Percentiles rank a stretch among this genome's conserved stretches.
Evolutionary conservation across 2,797 vertebrate genomes (phyloP).

Genomic region (Takifugu ocellatus): DNA sequence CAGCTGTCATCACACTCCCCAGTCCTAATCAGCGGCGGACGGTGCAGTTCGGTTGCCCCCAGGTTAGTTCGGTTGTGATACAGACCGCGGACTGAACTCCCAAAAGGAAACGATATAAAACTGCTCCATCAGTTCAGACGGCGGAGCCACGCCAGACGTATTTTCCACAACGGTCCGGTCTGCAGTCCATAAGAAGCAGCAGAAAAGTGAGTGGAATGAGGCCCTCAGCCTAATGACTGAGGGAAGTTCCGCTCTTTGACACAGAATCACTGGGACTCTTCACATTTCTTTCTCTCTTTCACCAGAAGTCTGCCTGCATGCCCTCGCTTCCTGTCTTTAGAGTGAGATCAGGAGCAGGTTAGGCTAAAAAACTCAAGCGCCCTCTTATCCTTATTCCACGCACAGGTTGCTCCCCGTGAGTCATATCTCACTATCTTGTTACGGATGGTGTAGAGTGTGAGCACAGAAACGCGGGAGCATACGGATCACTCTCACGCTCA

Average conservation of each 20-base stretch:
- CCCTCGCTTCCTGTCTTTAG: constrained; percentile 2
- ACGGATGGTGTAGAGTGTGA: constrained; percentile 5
- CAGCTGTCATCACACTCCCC: too few species aligned
- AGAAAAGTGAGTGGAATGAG: constrained; percentile 35
- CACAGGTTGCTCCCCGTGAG: constrained; percentile 10
- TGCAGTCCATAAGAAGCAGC: constrained; percentile 18
- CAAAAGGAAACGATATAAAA: not conserved
- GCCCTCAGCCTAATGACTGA: constrained; percentile 30
- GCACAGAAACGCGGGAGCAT: constrained; percentile 26
- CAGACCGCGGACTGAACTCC: not conserved
- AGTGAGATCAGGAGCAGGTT: constrained; percentile 9
- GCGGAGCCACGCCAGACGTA: constrained; percentile 44
- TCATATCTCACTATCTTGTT: not conserved
- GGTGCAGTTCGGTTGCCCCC: not conserved
- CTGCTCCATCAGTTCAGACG: too few species aligned
- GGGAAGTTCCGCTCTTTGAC: constrained; percentile 20
- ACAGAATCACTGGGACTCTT: constrained; percentile 5
- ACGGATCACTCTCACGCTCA: constrained; percentile 37
- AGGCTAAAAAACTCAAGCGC: not conserved
- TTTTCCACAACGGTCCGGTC: constrained; percentile 28
- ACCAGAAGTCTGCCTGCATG: too few species aligned
- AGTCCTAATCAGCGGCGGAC: not conserved
- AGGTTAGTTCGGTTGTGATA: constrained; percentile 1
- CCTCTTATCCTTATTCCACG: not conserved
- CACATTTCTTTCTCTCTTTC: constrained; percentile 6